Evolutionary conservation across 2,113 vertebrate genomes (phyloP).

Genomic region (Tapirus terrestris): DNA sequence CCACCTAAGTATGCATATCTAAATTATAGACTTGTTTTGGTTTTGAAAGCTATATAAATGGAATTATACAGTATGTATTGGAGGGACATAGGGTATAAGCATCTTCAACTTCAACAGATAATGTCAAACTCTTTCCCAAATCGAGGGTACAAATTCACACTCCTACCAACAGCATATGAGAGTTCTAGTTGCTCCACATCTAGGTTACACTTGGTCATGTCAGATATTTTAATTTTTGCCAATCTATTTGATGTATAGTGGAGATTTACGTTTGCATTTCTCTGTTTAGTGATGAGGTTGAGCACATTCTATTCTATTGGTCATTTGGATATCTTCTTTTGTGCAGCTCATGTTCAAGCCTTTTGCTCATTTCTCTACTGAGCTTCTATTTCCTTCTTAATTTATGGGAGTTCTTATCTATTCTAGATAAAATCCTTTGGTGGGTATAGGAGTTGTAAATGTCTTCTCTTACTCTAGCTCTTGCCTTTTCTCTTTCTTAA

Average conservation of each 20-base stretch:
- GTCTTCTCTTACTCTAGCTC: neutral
- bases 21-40: neutral
- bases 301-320: neutral
- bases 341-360: neutral
- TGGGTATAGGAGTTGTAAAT: neutral
- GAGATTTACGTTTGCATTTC: conserved; percentile 15
- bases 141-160: neutral
- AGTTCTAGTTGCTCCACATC: neutral
- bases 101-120: neutral
- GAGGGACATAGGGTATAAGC: neutral
- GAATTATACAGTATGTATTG: neutral
- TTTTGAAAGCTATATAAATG: neutral
- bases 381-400: conserved; percentile 49
- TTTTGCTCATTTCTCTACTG: neutral
- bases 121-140: conserved; percentile 31
- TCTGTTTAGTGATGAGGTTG: neutral
- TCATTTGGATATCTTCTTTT: neutral
- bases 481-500: neutral
- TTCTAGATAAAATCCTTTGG: conserved; percentile 1
- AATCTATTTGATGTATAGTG: neutral
- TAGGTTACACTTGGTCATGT: neutral
- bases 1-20: neutral
- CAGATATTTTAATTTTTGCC: conserved; percentile 38
- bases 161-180: neutral
- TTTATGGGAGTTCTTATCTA: neutral